Conservation (phyloP, 2,113 vertebrate species). For the Serilophus lunatus region DNA sequence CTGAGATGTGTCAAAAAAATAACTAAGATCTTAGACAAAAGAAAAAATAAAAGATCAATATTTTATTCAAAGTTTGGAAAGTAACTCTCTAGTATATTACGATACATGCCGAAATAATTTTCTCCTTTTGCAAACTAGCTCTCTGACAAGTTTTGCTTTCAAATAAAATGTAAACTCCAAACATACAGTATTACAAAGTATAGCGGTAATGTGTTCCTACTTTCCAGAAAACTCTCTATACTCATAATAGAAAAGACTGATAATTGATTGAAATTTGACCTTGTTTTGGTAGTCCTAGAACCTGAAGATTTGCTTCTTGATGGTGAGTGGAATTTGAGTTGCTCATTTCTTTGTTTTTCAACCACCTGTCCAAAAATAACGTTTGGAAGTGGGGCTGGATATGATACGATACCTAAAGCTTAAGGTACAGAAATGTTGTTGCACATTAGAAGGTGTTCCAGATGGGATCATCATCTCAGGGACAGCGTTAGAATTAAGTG, state of each 20-base stretch:
- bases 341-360: background rate
- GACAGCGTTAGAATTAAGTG: background rate
- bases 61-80: background rate
- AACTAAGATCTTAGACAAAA: background rate
- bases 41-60: background rate
- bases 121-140: background rate
- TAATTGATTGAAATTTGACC: background rate
- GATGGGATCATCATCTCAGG: background rate
- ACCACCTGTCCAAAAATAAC: background rate
- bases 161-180: background rate
- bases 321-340: background rate
- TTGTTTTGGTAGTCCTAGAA: background rate
- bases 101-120: background rate
- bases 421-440: background rate
- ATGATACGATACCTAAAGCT: background rate
- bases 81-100: background rate
- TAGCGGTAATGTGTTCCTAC: background rate
- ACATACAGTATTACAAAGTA: background rate
- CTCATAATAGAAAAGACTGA: background rate
- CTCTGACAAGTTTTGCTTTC: background rate
- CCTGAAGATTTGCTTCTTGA: background rate
- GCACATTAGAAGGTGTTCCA: background rate
- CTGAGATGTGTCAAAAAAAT: background rate
- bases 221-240: background rate
- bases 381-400: fast-evolving